Base-by-base conservation (phyloP, 2,888 invertebrate genomes). In the Pegoplata infirma region DNA sequence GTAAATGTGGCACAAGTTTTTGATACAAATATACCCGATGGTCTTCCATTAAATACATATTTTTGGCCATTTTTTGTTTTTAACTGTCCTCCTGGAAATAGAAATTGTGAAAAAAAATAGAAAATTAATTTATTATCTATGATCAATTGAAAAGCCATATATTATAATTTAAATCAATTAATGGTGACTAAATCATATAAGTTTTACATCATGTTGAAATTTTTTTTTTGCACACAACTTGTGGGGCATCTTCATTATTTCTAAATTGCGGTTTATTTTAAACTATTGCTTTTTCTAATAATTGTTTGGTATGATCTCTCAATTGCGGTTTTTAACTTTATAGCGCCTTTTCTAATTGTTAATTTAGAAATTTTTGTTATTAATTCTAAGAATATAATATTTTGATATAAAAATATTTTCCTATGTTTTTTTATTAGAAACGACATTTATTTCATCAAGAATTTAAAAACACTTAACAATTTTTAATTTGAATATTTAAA, bases 11-110 rank as follows among this genome's bases (percentile, higher is more conserved):
- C 86, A 76, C 88, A 89, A 12, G 85, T 82, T 78, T 84, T 88
- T 32, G 89, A 87, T 51, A 89, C 84, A 81, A 86, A 89, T 16
- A 89, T 86, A 51, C 90, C 88, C 55, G 89, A 87, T 4, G 87
- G 87, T 68, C 85, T 86, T 10, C 89, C 88, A 83, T 89, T 90
- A 71, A 90, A 87, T 7, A 90, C 87, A 81, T 90, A 90, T 83
- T 90, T 90, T 82, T 90, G 90, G 19, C 90, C 90, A 83, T 90
- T 90, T 82, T 90, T 90, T n/a, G 90, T 87, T 84, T 90, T 90
- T 0, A 90, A 83, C 76, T 90, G 90, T 55, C 90, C 90, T 82
- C 90, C 90, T 90, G 83, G 2, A n/a, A 84, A 84, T 10, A 28
- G 0, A n/a, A n/a, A n/a, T n/a, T n/a, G n/a, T n/a, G n/a, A 47